phyloP scores from a whole-genome alignment of 2,888 invertebrate species.

The Drosophila borborema region DNA sequence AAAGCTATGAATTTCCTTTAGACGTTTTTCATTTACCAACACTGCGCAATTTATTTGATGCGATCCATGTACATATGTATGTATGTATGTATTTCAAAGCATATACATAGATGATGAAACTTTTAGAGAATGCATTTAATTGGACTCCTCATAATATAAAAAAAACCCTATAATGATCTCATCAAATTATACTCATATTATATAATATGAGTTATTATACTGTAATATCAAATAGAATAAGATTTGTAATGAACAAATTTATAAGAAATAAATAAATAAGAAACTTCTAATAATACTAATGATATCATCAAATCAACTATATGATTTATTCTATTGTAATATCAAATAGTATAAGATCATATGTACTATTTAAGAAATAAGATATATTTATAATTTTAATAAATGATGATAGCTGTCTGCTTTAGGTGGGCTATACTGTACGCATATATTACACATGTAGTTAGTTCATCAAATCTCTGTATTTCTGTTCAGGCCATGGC shows the following conservation, averaged over 20 bases:
- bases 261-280: too few relatives aligned
- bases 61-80: not conserved
- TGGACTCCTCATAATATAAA: not conserved
- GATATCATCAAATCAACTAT: not conserved
- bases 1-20: conserved; percentile 22
- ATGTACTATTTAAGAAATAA: too few relatives aligned
- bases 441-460: not conserved
- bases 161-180: not conserved
- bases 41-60: not conserved
- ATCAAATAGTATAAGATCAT: too few relatives aligned
- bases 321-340: not conserved
- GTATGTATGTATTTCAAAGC: not conserved
- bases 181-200: too few relatives aligned
- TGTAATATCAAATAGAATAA: not conserved
- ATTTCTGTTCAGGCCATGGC: not conserved
- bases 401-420: not conserved
- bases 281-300: not conserved
- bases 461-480: not conserved
- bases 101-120: not conserved
- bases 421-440: not conserved
- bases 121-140: not conserved
- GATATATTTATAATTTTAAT: too few relatives aligned
- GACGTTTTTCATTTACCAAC: conserved; percentile 13
- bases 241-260: too few relatives aligned
- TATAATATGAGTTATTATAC: not conserved